These are phyloP conservation scores for Coreoperca whiteheadi DNA, from an alignment of 2,113 vertebrate genomes.

Conservation along the genomic window DNA sequence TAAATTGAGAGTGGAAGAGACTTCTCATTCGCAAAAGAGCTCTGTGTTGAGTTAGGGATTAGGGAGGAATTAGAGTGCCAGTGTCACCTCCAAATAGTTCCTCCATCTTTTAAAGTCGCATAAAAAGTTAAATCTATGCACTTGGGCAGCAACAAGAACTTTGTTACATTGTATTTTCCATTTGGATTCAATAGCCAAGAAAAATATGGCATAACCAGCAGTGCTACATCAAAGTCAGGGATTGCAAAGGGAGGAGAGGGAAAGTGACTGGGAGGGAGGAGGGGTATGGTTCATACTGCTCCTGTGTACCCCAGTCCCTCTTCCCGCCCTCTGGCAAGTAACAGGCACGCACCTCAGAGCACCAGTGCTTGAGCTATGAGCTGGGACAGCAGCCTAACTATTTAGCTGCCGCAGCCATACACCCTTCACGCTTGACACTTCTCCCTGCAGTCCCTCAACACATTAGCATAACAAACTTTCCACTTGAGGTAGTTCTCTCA, in stretches of 20 bases:
- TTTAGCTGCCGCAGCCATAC: conserved; percentile 75
- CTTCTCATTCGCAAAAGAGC: conserved; percentile 66
- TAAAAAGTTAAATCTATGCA: conserved; percentile 75
- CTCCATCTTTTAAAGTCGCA: conserved; percentile 79
- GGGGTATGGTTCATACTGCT: conserved; percentile 75
- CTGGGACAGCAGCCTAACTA: conserved; percentile 60
- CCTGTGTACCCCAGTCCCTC: conserved; percentile 81
- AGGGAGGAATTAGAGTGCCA: conserved; percentile 80
- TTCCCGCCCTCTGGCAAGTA: conserved; percentile 81
- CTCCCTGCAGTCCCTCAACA: conserved; percentile 77
- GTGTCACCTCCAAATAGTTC: conserved; percentile 83
- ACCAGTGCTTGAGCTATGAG: conserved; percentile 41
- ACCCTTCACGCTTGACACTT: conserved; percentile 77
- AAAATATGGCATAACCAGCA: conserved; percentile 88
- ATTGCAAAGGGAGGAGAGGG: conserved; percentile 48
- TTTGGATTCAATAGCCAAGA: conserved; percentile 84
- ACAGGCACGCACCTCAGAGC: conserved; percentile 68
- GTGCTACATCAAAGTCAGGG: conserved; percentile 87
- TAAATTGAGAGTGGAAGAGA: conserved; percentile 65
- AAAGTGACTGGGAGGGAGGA: conserved; percentile 49
- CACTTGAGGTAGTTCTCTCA: conserved; percentile 78
- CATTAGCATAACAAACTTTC: conserved; percentile 84
- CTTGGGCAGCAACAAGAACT: conserved; percentile 80
- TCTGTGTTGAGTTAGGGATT: conserved; percentile 80
- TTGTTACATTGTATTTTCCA: conserved; percentile 89